Evolutionary conservation across 2,888 invertebrate genomes (phyloP).

Genomic region (Coleophora deauratella): DNA sequence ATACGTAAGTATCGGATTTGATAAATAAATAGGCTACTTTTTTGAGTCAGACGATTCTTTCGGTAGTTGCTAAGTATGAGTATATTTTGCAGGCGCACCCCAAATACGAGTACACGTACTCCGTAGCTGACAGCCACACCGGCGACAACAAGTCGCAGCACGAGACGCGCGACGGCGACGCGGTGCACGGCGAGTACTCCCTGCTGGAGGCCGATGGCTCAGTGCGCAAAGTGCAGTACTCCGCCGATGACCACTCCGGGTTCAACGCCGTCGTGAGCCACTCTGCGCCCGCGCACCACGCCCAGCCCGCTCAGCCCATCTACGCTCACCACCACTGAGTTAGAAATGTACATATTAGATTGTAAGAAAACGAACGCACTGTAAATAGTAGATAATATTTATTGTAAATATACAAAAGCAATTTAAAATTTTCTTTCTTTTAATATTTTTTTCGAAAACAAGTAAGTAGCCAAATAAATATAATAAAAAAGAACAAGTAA

Average conservation of each 20-base stretch:
- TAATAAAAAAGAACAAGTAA: too few species aligned
- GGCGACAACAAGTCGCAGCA: conserved; percentile 70
- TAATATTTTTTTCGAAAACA: not conserved
- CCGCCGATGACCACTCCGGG: conserved; percentile 66
- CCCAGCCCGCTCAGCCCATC: conserved; percentile 9
- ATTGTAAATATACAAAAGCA: conserved; percentile 16
- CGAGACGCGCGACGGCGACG: conserved; percentile 49
- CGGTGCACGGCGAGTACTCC: conserved; percentile 57
- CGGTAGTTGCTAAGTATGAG: not conserved
- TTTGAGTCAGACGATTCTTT: not conserved
- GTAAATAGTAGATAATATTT: conserved; percentile 19
- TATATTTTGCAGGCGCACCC: conserved; percentile 53
- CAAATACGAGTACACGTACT: conserved; percentile 72
- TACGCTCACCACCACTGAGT: conserved; percentile 3
- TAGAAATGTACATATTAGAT: conserved; percentile 6
- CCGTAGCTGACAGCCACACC: conserved; percentile 71
- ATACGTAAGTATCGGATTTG: conserved; percentile 31
- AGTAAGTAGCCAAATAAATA: too few species aligned
- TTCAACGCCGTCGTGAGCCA: conserved; percentile 56
- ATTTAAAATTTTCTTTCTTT: conserved; percentile 7
- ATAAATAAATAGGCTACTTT: not conserved
- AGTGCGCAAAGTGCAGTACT: conserved; percentile 67
- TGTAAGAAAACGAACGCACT: conserved; percentile 10
- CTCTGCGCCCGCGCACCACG: conserved; percentile 38
- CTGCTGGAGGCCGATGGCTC: conserved; percentile 69